Evolutionary conservation across 1,140 invertebrate species (phyloP), one percentile per base, ranked within the genome.

Genomic region (Tetramorium alpestre): DNA sequence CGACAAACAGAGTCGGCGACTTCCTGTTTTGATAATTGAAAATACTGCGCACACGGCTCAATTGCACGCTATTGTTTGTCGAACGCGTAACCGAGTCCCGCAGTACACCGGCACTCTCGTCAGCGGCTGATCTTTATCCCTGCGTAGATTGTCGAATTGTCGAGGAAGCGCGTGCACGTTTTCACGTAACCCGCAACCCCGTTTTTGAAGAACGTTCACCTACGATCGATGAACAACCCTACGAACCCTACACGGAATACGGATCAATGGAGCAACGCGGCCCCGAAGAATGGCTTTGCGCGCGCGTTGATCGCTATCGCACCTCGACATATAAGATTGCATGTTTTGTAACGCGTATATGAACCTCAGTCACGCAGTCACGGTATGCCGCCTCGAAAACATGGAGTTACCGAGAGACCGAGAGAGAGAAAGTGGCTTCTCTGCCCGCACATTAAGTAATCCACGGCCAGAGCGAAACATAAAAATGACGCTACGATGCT

Each of bases 361-460:
- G 38, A 47, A 49, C 44, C 86, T 72, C 81, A 86, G 76, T 86
- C 89, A 86, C 82, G 86, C 86, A 78, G 33, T 33, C 41, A 22
- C 85, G 88, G 47, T 60, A 47, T 22, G 58, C 82, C 69, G 76
- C 54, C 89, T 88, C 81, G 86, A 91, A 90, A 86, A 87, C 60
- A 85, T 22, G 11, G 60, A 16, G 87, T 90, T 88, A 86, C 38
- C 65, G 65, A 25, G 60, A 62, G 67, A 84, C 22, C 56, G 90
- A 90, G 86, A 90, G 87, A 90, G 87, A 90, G 90, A 88, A 90
- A 88, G 89, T 85, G 82, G 60, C 64, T 84, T 88, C 89, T 86
- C 75, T 64, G 28, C 86, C 65, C 73, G 65, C 33, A 65, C 84
- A 88, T 91, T 90, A 88, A 88, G 89, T 91, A 88, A 91, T 91